Evolutionary conservation across 30 jellyfish, hydroid and myxozoan genomes (phyloP), one percentile per base, ranked within the genome.

Genomic region (Cassiopea xamachana): DNA sequence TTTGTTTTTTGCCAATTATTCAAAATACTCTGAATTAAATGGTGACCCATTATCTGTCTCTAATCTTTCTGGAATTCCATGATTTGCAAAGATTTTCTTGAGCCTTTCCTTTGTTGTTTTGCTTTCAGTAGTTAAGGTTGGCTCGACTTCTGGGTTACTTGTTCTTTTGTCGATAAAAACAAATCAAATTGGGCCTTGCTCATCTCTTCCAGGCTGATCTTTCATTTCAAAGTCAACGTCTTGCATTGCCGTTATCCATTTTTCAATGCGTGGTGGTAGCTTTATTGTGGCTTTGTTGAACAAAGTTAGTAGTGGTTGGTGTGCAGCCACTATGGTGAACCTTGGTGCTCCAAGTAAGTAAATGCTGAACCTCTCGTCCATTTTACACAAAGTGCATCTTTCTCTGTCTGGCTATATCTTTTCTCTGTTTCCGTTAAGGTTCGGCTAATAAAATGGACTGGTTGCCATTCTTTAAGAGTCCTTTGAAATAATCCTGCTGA

Each of bases 221-320:
- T 27, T 27, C 39, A 27, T 27, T 27, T 27, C 39, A 27, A 27
- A 27, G 0, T 75, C 62, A 47, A 75, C 84, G 84, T 75, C 84
- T 75, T 75, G 84, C 84, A 75, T 75, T 69, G 7, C 84, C 84
- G 1, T 75, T 17, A 9, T 67, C 84, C 73, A 75, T 75, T 47
- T 75, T 13, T 75, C 84, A 18, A 75, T 75, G 0, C 84, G 59
- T 39, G 84, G 84, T 47, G 62, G 84, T 5, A 75, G 84, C 0
- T 1, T 75, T 7, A 48, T 0, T 75, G 84, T 75, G 7, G 84
- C 84, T 0, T 47, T 69, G 78, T 1, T 69, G 15, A 69, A 69
- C n/a, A 69, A n/a, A 6, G 78, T 69, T 6, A 43, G 1, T 43
- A 69, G 17, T 69, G 1, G 78, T 14, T 69, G 0, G 17, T 14